These are phyloP conservation scores for Gallinago jamesoni DNA, from an alignment of 2,113 vertebrate species.

Conservation along the genomic window DNA sequence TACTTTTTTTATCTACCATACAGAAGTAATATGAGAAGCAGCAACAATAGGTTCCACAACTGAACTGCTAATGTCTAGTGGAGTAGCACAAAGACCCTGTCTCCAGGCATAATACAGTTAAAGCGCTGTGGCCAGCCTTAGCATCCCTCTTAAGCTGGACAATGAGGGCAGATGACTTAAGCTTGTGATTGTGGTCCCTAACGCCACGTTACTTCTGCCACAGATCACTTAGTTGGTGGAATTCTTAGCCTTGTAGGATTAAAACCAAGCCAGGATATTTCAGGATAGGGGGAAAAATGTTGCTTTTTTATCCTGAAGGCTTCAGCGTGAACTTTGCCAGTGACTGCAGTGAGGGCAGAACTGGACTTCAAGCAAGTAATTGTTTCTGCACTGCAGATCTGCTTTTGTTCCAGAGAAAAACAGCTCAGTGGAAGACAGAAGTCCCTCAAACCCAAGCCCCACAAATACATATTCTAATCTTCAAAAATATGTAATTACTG, in stretches of 20 bases:
- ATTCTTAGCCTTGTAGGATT: background rate
- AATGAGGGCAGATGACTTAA: background rate
- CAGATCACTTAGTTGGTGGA: background rate
- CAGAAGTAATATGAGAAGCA: background rate
- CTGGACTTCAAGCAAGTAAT: background rate
- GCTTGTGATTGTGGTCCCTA: background rate
- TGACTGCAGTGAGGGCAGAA: background rate
- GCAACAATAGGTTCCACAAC: background rate
- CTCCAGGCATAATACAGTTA: background rate
- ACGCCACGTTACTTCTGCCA: background rate
- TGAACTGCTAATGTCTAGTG: background rate
- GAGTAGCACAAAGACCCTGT: background rate
- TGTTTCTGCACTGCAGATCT: background rate
- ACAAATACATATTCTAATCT: background rate
- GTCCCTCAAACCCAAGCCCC: background rate
- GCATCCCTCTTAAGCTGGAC: background rate
- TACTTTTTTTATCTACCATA: background rate
- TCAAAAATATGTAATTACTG: slow-evolving; percentile 32
- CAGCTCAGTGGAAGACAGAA: background rate
- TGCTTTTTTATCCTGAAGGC: background rate
- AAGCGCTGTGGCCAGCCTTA: rapidly evolving
- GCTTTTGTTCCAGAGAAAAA: background rate
- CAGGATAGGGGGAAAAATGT: background rate
- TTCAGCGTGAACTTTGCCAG: background rate
- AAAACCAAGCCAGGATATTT: background rate